These are phyloP conservation scores for Ochropleura plecta DNA, from an alignment of 2,888 invertebrate genomes.

Conservation along the genomic window DNA sequence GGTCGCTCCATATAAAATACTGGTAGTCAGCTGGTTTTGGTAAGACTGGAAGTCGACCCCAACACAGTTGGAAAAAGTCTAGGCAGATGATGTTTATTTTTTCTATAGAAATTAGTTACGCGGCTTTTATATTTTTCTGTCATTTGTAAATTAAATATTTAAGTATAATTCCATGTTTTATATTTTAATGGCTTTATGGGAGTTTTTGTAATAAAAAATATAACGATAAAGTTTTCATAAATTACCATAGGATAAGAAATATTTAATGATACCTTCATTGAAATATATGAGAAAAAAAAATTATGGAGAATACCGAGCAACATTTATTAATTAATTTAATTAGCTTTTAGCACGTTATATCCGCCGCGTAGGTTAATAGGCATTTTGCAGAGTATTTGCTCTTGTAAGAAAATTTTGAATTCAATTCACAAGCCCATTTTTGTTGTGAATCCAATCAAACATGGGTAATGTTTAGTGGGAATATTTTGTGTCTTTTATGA, in stretches of 20 bases:
- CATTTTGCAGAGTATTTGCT: neutral
- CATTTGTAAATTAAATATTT: neutral
- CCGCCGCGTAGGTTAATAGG: neutral
- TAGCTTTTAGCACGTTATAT: neutral
- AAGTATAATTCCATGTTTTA: neutral
- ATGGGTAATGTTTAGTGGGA: no score
- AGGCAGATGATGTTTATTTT: conserved; percentile 8
- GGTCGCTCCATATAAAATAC: no score
- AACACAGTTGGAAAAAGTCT: no score
- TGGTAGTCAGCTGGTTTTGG: no score
- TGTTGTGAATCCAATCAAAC: neutral
- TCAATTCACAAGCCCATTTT: neutral
- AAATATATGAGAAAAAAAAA: neutral
- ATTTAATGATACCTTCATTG: neutral
- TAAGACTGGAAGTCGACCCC: no score
- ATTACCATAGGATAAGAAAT: neutral
- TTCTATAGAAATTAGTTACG: neutral
- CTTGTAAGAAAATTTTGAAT: neutral
- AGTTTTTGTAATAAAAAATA: neutral
- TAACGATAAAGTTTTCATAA: neutral
- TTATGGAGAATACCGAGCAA: neutral
- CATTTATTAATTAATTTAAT: neutral
- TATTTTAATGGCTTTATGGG: neutral
- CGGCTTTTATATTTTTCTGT: neutral
- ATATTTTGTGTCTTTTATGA: neutral